These are phyloP conservation scores for Cossypha heuglini DNA, from an alignment of 2,797 vertebrate genomes.

Conservation along the genomic window DNA sequence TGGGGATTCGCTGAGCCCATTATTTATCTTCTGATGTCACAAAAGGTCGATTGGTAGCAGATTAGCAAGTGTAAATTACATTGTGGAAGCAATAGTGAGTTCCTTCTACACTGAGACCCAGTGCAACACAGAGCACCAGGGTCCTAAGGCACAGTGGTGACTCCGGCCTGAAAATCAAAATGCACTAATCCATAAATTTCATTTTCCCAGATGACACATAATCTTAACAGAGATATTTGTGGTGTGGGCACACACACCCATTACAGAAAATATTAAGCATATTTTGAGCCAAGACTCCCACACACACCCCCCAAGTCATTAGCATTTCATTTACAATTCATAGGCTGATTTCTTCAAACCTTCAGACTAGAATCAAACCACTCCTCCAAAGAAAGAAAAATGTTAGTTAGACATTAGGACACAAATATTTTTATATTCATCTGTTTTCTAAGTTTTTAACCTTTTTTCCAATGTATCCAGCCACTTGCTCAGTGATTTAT, in stretches of 20 bases:
- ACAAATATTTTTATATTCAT: background rate
- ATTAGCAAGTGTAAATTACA: background rate
- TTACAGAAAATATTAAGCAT: background rate
- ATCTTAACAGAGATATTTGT: background rate
- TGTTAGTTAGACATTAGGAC: background rate
- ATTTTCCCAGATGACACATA: background rate
- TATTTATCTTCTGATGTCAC: conserved; percentile 16
- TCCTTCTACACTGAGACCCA: background rate
- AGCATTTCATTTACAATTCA: conserved; percentile 9
- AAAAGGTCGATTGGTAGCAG: conserved; percentile 7
- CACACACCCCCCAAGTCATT: background rate
- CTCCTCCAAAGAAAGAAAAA: background rate
- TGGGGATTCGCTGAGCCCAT: background rate
- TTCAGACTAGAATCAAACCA: background rate
- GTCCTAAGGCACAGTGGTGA: background rate
- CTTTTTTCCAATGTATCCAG: background rate
- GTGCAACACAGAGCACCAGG: background rate
- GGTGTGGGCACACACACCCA: background rate
- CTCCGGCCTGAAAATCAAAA: background rate
- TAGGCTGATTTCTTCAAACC: background rate
- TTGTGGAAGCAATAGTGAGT: background rate
- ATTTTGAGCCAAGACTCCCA: background rate
- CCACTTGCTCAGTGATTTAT: background rate
- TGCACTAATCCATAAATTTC: background rate
- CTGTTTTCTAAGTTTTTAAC: background rate